Evolutionary conservation across 2,888 invertebrate species (phyloP), one percentile per base, ranked within the genome.

Genomic region (Microctonus brassicae): DNA sequence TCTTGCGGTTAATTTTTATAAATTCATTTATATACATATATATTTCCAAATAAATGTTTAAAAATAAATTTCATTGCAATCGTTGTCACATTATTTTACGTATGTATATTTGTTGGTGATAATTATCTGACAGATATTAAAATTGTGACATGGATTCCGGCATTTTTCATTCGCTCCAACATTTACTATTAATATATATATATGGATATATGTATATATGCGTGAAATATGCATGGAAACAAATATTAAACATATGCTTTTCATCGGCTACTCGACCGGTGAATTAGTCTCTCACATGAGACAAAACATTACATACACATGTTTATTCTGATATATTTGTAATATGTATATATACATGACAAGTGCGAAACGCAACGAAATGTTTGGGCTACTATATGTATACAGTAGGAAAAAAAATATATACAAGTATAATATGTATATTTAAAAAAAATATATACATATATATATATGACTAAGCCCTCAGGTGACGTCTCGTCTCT

Each of bases 401-500:
- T 17, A 22, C 17, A 55, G 53, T 13, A 47, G 26, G 22, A 39
- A 17, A 0, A 63, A 42, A 63, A 52, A 26, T 62, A 62, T 36
- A 39, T 36, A 62, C 6, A 47, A 42, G 20, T 33, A 58, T n/a
- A 58, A 36, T 6, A 20, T 17, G 17, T 47, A 47, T 20, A 47
- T 47, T 47, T 47, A n/a, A 9, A 47, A 29, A 29, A 29, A 29
- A 29, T n/a, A n/a, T n/a, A n/a, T n/a, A n/a, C n/a, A 29, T 29
- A 29, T 42, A n/a, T n/a, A n/a, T n/a, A 42, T 17, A 67, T 42
- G 58, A 33, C 26, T 63, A 55, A 39, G 66, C 70, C 65, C 67
- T 26, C 24, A 57, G 64, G 67, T 72, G 64, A 67, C 74, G 76
- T 74, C 73, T 74, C 74, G 68, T 77, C 70, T 70, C 73, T 55